phyloP scores from a whole-genome alignment of 2,888 invertebrate genomes.

The Desoria tigrina region DNA sequence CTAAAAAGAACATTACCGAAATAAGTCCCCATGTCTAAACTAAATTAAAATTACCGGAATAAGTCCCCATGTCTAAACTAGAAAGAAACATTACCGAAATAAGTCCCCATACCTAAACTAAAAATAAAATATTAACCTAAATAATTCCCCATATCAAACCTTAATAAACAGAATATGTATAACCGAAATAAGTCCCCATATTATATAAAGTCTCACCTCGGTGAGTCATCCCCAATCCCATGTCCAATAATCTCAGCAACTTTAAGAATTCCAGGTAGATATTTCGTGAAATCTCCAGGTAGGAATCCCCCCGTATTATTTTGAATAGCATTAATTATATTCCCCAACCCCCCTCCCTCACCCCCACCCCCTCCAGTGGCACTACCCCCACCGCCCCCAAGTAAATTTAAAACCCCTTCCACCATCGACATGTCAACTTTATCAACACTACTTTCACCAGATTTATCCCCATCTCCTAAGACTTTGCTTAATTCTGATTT shows the following conservation, averaged over 20 bases:
- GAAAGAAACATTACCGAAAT: too few relatives aligned
- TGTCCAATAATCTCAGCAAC: constrained; percentile 50
- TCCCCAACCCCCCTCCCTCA: constrained; percentile 16
- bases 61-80: too few relatives aligned
- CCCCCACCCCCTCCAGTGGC: constrained; percentile 35
- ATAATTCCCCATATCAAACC: too few relatives aligned
- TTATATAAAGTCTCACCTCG: too few relatives aligned
- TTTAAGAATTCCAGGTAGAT: constrained; percentile 45
- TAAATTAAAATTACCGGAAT: too few relatives aligned
- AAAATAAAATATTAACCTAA: too few relatives aligned
- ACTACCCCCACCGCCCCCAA: constrained; percentile 33
- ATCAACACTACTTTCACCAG: constrained; percentile 9
- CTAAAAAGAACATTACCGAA: too few relatives aligned
- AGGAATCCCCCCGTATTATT: constrained; percentile 39
- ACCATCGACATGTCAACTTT: constrained; percentile 38
- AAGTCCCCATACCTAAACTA: too few relatives aligned
- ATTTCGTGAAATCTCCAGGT: constrained; percentile 36
- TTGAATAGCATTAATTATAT: constrained; percentile 41
- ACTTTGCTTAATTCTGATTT: neutral
- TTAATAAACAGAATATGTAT: too few relatives aligned
- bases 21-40: too few relatives aligned
- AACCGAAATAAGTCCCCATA: too few relatives aligned
- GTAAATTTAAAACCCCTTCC: constrained; percentile 41
- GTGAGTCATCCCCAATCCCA: constrained; percentile 47
- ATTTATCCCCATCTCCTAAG: neutral